Evolutionary conservation across 2,888 invertebrate genomes (phyloP).

Genomic region (Pammene aurita): DNA sequence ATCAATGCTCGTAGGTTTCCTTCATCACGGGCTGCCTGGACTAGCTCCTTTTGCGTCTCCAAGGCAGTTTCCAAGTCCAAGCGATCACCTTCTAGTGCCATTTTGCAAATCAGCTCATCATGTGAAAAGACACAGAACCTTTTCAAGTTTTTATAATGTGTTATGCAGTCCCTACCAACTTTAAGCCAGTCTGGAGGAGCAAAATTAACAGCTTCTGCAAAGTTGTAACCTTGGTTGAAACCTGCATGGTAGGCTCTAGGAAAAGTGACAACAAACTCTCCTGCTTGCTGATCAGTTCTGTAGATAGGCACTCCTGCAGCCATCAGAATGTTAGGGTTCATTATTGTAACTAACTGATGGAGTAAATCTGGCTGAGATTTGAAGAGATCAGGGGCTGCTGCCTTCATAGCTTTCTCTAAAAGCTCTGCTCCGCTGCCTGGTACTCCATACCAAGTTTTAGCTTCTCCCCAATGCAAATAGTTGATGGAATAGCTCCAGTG

Average conservation of each 20-base stretch:
- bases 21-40: conserved; percentile 83
- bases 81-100: conserved; percentile 86
- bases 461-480: conserved; percentile 92
- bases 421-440: conserved; percentile 87
- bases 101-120: conserved; percentile 90
- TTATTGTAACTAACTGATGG: conserved; percentile 90
- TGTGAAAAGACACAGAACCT: conserved; percentile 91
- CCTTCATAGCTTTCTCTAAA: conserved; percentile 88
- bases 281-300: conserved; percentile 88
- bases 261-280: conserved; percentile 92
- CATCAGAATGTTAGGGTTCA: conserved; percentile 89
- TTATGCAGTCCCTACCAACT: conserved; percentile 87
- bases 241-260: conserved; percentile 92
- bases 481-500: conserved; percentile 94
- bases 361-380: conserved; percentile 88
- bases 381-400: conserved; percentile 89
- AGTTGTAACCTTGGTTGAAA: conserved; percentile 92
- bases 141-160: conserved; percentile 86
- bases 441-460: conserved; percentile 92
- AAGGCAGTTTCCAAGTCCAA: conserved; percentile 86
- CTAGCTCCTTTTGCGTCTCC: conserved; percentile 87
- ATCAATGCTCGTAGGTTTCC: conserved; percentile 66
- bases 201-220: conserved; percentile 94
- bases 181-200: conserved; percentile 91
- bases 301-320: conserved; percentile 84